Conservation (phyloP, 2,888 invertebrate species). For the Scaptomyza tumidula region DNA sequence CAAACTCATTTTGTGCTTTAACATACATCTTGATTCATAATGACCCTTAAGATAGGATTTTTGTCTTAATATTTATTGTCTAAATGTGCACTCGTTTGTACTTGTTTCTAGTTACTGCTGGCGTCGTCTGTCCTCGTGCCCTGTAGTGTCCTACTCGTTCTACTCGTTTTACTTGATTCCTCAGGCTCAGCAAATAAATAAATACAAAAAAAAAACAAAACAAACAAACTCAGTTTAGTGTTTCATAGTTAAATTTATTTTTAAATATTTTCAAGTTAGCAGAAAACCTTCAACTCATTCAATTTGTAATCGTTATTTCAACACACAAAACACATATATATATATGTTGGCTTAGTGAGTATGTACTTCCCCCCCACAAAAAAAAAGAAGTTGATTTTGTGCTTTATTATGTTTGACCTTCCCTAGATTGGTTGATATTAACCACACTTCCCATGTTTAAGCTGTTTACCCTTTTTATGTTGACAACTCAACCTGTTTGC, state of each 20-base stretch:
- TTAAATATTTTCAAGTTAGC: slow-evolving; percentile 46
- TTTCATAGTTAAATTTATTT: slow-evolving; percentile 40
- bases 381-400: slow-evolving; percentile 3
- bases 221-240: slow-evolving; percentile 53
- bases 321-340: slow-evolving; percentile 19
- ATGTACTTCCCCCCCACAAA: slow-evolving; percentile 38
- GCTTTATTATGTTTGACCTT: slow-evolving; percentile 6
- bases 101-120: slow-evolving; percentile 82
- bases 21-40: slow-evolving; percentile 19
- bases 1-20: slow-evolving; percentile 42
- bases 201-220: slow-evolving; percentile 11
- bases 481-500: background rate
- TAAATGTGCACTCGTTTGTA: slow-evolving; percentile 65
- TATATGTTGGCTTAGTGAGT: slow-evolving; percentile 68
- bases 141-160: slow-evolving; percentile 58
- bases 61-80: slow-evolving; percentile 25
- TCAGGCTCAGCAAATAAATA: slow-evolving; percentile 24
- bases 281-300: slow-evolving; percentile 39
- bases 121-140: slow-evolving; percentile 71
- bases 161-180: slow-evolving; percentile 58
- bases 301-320: slow-evolving; percentile 47
- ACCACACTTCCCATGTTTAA: slow-evolving; percentile 6
- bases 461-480: background rate
- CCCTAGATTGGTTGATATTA: background rate
- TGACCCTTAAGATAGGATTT: slow-evolving; percentile 16